These are phyloP conservation scores for Tyrannus savana DNA, from an alignment of 2,113 vertebrate genomes.

Conservation along the genomic window DNA sequence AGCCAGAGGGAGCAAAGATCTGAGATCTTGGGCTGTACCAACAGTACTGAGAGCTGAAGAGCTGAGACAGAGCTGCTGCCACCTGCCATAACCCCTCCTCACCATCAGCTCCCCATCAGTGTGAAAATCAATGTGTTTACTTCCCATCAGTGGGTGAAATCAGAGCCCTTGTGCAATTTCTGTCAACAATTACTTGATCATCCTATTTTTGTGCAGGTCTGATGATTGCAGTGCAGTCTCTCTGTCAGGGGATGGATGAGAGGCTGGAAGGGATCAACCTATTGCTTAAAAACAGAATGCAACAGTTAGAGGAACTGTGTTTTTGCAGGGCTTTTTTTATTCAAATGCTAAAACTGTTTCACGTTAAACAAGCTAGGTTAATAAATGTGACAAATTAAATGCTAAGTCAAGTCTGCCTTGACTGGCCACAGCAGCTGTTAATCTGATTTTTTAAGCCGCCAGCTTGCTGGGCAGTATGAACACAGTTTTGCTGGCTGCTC, in stretches of 20 bases:
- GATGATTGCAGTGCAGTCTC: background rate
- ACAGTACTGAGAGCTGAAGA: background rate
- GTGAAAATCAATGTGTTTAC: background rate
- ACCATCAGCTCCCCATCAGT: background rate
- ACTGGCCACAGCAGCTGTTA: background rate
- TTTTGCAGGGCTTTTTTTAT: background rate
- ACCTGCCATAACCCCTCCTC: too few species aligned
- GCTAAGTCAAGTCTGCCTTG: background rate
- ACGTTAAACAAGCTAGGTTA: background rate
- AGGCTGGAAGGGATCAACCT: background rate
- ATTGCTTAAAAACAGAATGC: background rate
- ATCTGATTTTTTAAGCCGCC: conserved; percentile 28
- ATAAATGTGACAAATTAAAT: background rate
- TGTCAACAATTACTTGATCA: background rate
- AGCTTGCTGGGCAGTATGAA: conserved; percentile 4
- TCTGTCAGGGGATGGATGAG: background rate
- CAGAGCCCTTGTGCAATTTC: background rate
- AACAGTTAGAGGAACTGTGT: background rate
- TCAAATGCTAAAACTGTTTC: background rate
- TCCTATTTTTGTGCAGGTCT: background rate
- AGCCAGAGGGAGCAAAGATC: background rate
- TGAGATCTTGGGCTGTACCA: background rate
- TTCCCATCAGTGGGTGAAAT: background rate
- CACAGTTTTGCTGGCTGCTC: conserved; percentile 31
- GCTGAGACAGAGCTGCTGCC: background rate